A percentile compares a stretch with the other conserved stretches of the same genome.
Conservation (phyloP, 2,888 invertebrate genomes). For the Ditula angustiorana region DNA sequence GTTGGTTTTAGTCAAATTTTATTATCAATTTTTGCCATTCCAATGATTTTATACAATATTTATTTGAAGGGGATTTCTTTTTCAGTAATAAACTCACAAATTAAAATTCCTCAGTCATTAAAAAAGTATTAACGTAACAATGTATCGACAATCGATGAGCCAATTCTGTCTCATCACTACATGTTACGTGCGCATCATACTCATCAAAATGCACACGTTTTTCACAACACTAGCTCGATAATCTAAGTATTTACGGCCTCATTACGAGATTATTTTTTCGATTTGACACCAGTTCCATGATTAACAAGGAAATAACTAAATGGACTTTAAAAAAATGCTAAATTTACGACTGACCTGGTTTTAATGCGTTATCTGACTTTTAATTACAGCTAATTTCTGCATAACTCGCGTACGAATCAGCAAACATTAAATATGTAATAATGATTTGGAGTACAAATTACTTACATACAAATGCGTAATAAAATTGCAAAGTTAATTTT, state of each 20-base stretch:
- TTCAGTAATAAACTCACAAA: too few species aligned
- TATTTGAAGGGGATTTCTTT: background rate
- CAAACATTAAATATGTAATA: background rate
- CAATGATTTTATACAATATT: too few species aligned
- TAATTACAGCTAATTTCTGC: background rate
- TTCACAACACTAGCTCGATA: constrained; percentile 48
- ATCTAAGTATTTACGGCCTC: constrained; percentile 49
- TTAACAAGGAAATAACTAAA: constrained; percentile 28
- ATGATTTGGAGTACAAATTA: too few species aligned
- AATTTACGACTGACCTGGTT: background rate
- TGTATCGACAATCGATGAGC: constrained; percentile 12
- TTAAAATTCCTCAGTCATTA: background rate
- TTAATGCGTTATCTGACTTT: background rate
- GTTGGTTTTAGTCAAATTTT: too few species aligned
- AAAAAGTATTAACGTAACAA: background rate
- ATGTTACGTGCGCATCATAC: constrained; percentile 47
- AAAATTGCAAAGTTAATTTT: too few species aligned
- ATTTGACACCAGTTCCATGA: constrained; percentile 30
- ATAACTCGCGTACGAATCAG: background rate
- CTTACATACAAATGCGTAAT: too few species aligned
- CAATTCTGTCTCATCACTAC: constrained; percentile 46
- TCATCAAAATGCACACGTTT: constrained; percentile 55
- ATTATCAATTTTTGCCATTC: too few species aligned
- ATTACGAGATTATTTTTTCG: constrained; percentile 39
- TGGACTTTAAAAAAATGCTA: background rate